Conservation (phyloP, 2,888 invertebrate genomes). For the Drosophila suboccidentalis region DNA sequence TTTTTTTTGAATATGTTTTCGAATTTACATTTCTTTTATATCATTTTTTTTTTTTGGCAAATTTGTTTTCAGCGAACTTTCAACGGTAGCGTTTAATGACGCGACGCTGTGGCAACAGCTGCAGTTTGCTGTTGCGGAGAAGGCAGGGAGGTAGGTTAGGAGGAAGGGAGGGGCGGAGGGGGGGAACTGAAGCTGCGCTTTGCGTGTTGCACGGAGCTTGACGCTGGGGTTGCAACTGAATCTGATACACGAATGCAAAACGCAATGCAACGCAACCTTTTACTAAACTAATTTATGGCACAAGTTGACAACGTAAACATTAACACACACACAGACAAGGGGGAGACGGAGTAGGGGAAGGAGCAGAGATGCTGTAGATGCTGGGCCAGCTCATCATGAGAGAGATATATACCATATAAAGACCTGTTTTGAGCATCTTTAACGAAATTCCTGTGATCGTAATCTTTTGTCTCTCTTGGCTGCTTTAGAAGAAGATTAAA, state of each 20-base stretch:
- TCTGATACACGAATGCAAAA: slow-evolving; percentile 57
- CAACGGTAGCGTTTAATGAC: slow-evolving; percentile 71
- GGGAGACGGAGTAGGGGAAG: neutral
- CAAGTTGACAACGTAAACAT: slow-evolving; percentile 84
- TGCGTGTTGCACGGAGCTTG: slow-evolving; percentile 59
- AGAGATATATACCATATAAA: slow-evolving; percentile 50
- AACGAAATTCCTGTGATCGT: slow-evolving; percentile 82
- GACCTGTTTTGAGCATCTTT: slow-evolving; percentile 80
- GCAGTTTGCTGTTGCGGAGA: slow-evolving; percentile 9
- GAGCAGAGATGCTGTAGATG: slow-evolving; percentile 24
- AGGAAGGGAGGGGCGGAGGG: neutral
- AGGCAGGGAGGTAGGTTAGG: neutral
- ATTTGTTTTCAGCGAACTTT: slow-evolving; percentile 62
- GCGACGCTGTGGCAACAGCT: slow-evolving; percentile 33
- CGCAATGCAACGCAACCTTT: slow-evolving; percentile 77
- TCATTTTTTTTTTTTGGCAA: slow-evolving; percentile 47
- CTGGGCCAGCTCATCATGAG: slow-evolving; percentile 34
- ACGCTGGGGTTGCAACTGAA: slow-evolving; percentile 42
- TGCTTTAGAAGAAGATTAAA: slow-evolving; percentile 80
- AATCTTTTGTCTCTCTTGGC: slow-evolving; percentile 80
- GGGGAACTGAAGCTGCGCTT: slow-evolving; percentile 37
- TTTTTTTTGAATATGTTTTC: slow-evolving; percentile 18
- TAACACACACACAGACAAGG: slow-evolving; percentile 67
- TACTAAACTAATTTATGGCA: slow-evolving; percentile 85
- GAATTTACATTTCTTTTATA: slow-evolving; percentile 8